Base-by-base conservation (phyloP, 2,888 invertebrate species). In the Anticlea derivata region DNA sequence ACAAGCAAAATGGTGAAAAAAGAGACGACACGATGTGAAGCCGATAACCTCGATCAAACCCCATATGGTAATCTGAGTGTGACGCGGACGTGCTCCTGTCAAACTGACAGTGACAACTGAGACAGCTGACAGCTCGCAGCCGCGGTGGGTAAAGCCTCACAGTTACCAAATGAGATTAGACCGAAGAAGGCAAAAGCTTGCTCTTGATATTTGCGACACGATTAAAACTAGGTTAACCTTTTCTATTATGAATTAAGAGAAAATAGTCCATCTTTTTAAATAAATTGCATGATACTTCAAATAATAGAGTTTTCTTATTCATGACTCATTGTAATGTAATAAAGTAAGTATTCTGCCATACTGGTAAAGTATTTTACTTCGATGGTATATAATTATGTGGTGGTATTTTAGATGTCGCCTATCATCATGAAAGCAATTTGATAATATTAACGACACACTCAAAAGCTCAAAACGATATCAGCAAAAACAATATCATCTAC, bases 121-220 rank as follows among this genome's bases (percentile, higher is more conserved):
- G 59, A 58, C 58, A 61, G 61, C 24, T 65, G 73, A 65, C 74
- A 72, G 65, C 41, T 55, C 66, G 68, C 66, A 58, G 68, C 63
- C 78, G 74, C 78, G 74, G 67, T 74, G 74, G 73, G 69, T 64
- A 66, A 89, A 83, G 91, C 93, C 97, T 96, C 97, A 97, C 96
- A 96, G 96, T 97, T 97, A 98, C 97, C 96, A 96, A 95, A 96
- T 97, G 98, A 98, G 97, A 98, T 98, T 98, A 95, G 93, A 94
- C 94, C 92, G 94, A 92, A 91, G 89, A 84, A 89, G 87, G 88
- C 83, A 67, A 51, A 88, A 88, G 86, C 86, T 83, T 70, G 68
- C 46, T 60, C 70, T 73, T 69, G 63, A 49, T 63, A 56, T 33
- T 44, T 63, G 65, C 59, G 55, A 39, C 23, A 24, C 31, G n/a